Evolutionary conservation across 2,888 invertebrate genomes (phyloP).

Genomic region (Eupithecia subumbrata): DNA sequence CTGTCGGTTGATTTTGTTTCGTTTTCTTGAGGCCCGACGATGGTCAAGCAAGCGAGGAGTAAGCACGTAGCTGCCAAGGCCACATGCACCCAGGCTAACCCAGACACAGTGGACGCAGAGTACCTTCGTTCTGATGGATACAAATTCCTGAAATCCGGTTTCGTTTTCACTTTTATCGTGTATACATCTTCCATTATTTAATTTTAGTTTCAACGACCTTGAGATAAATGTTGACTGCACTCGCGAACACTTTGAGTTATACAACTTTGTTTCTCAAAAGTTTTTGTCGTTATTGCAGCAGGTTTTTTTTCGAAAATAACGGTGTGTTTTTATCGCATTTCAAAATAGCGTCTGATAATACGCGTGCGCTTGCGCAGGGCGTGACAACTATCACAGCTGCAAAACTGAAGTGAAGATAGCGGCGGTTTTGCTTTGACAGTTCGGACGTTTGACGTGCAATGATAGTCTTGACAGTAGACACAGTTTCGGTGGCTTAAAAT

Average conservation of each 20-base stretch:
- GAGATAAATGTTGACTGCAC: background rate
- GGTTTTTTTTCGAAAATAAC: slow-evolving; percentile 12
- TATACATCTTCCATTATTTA: slow-evolving; percentile 86
- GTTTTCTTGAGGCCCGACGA: slow-evolving; percentile 64
- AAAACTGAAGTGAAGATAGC: slow-evolving; percentile 7
- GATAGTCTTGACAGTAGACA: background rate
- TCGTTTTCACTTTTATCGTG: slow-evolving; percentile 86
- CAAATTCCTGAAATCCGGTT: slow-evolving; percentile 82
- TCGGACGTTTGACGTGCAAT: background rate
- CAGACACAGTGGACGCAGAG: slow-evolving; percentile 87
- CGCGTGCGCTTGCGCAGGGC: background rate
- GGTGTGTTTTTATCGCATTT: slow-evolving; percentile 6
- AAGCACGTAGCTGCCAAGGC: slow-evolving; percentile 84
- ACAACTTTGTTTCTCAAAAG: background rate
- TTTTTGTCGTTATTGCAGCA: background rate
- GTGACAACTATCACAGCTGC: slow-evolving; percentile 6
- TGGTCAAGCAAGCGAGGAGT: slow-evolving; percentile 82
- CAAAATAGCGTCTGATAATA: background rate
- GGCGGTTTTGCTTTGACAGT: background rate
- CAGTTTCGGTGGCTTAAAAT: background rate
- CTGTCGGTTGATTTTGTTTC: slow-evolving; percentile 39
- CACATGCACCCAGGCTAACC: slow-evolving; percentile 85
- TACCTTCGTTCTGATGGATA: slow-evolving; percentile 88
- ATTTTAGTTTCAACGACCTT: slow-evolving; percentile 4
- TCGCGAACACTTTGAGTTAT: background rate